Percentiles rank a stretch among this genome's conserved stretches.
These are phyloP conservation scores for Pangasianodon gigas DNA, from an alignment of 2,113 vertebrate genomes.

Conservation along the genomic window DNA sequence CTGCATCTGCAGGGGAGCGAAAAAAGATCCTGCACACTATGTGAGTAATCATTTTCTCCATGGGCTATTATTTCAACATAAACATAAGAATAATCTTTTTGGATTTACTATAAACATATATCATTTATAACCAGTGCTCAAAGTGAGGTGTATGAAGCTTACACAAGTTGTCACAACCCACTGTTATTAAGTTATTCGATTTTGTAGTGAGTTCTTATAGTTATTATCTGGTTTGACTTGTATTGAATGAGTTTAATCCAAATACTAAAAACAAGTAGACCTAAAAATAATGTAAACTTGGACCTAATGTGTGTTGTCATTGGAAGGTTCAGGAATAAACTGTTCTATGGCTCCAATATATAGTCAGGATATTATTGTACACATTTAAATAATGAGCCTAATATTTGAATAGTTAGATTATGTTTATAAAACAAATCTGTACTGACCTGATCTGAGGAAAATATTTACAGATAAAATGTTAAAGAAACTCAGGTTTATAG, in stretches of 20 bases:
- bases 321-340: neutral
- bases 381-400: neutral
- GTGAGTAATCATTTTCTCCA: constrained; percentile 62
- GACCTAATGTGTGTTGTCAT: neutral
- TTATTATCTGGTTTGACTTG: neutral
- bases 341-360: neutral
- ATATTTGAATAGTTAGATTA: neutral
- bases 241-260: neutral
- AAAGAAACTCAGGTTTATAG: neutral
- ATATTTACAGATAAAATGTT: neutral
- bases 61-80: neutral
- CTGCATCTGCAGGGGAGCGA: constrained; percentile 72
- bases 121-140: neutral
- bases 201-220: neutral
- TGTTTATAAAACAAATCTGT: neutral
- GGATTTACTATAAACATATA: neutral
- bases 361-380: neutral
- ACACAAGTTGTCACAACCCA: neutral
- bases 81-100: neutral
- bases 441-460: neutral
- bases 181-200: neutral
- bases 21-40: constrained; percentile 66
- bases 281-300: neutral
- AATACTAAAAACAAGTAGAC: neutral
- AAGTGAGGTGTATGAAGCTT: neutral